Base-by-base conservation (phyloP, 2,888 invertebrate species). In the Drosophila acutilabella region DNA sequence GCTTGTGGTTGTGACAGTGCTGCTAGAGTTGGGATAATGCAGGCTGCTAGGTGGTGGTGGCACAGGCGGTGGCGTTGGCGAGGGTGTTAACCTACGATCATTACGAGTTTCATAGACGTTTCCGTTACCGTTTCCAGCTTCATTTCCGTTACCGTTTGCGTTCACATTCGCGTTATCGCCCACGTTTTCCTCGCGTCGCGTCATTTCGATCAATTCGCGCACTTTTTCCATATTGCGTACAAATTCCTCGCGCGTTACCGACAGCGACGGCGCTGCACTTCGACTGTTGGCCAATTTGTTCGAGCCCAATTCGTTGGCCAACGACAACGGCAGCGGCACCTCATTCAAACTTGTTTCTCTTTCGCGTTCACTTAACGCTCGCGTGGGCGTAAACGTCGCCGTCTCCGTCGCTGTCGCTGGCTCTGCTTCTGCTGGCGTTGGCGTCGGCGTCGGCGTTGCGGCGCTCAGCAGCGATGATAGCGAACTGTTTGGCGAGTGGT, bases 151-250 rank as follows among this genome's bases (percentile, higher is more conserved):
- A 6, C 7, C 67, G 26, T 13, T 68, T 14, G 10, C 44, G 16
- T n/a, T 53, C 5, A 10, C 57, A 13, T 16, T 47, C 1, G 2
- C 64, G 44, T 50, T 44, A 4, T 40, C 61, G 51, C 6, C 26
- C 13, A 26, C 74, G 41, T 13, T 42, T 36, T 76, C 65, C 26
- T 80, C 85, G 70, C 79, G 82, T 60, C 89, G 85, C 71, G 84
- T 86, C 81, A 80, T 80, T 78, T 84, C 85, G 70, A 91, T 80
- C 68, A 91, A 85, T 64, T 92, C 91, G 84, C 91, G 91, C 76
- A 91, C 85, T 81, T 90, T 91, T 71, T 91, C 91, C 91, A 92
- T 91, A 74, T 82, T 88, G 57, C 87, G 84, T 66, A 81, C 71
- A 65, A 84, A 84, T 67, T 80, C 70, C 76, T 84, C 87, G 64